Conservation (phyloP, 2,113 vertebrate species). For the Nesogale talazaci region DNA sequence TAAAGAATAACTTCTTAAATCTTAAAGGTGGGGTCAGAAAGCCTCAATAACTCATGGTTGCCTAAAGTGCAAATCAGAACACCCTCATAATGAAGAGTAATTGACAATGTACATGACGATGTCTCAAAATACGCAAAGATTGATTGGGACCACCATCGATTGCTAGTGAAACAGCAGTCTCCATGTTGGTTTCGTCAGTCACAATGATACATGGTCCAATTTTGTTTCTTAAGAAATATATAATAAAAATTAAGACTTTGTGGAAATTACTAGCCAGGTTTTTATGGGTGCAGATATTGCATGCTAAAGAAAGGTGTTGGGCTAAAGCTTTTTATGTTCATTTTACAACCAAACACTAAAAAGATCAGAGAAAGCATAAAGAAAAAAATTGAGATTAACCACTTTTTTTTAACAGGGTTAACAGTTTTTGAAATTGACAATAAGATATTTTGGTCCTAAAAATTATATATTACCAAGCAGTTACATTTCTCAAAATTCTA, state of each 20-base stretch:
- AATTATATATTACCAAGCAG: not conserved
- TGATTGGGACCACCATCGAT: not conserved
- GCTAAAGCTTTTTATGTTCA: not conserved
- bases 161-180: not conserved
- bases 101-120: not conserved
- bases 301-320: not conserved
- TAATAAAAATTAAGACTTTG: too few relatives aligned
- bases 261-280: too few relatives aligned
- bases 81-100: not conserved
- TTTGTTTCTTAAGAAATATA: too few relatives aligned
- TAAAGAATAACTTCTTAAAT: constrained; percentile 32
- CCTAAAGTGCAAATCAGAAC: not conserved
- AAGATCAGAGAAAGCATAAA: not conserved
- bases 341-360: not conserved
- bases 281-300: too few relatives aligned
- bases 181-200: not conserved
- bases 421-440: not conserved
- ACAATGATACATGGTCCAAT: not conserved
- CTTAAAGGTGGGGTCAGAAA: not conserved
- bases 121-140: constrained; percentile 39
- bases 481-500: not conserved
- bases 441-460: not conserved
- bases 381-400: not conserved
- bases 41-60: not conserved
- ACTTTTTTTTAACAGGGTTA: not conserved